Evolutionary conservation across 1,140 invertebrate species (phyloP), one percentile per base, ranked within the genome.

Genomic region (Cydia amplana): DNA sequence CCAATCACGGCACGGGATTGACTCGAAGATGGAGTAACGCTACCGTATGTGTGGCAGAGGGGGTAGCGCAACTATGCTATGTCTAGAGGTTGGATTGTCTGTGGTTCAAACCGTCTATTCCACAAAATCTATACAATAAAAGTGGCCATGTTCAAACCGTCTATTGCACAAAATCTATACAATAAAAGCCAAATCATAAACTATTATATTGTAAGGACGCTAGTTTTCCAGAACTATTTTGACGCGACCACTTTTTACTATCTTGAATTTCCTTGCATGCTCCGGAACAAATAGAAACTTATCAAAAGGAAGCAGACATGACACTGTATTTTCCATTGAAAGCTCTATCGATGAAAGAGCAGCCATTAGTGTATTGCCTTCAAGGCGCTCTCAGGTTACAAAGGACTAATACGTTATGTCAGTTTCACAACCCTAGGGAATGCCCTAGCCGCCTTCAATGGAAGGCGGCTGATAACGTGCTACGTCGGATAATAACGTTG

Each of bases 351-450:
- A 60, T 60, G 55, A 60, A 51, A 51, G 49, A 60, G 55, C 55
- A 10, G 55, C 55, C 55, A 60, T 60, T 60, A 60, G 55, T n/a
- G 55, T 60, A 60, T 60, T 60, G 55, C 7, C 55, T 60, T 60
- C 23, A 60, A 23, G 55, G 55, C 55, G 10, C 20, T 60, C 55
- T 10, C 55, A 23, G 18, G 55, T 23, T 60, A 60, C 55, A 60
- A 60, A 23, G 20, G 20, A 60, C 55, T 60, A 60, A 60, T 60
- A 60, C 5, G 55, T n/a, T 51, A 18, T 60, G 55, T 10, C 18
- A 60, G 49, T 51, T 51, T 16, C 5, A 12, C 43, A 46, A 51
- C 49, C 49, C 49, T 18, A 51, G n/a, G 49, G n/a, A n/a, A n/a
- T n/a, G n/a, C n/a, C n/a, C n/a, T n/a, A n/a, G n/a, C n/a, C n/a